Conservation (phyloP, 2,797 vertebrate species). For the Carcharodon carcharias region DNA sequence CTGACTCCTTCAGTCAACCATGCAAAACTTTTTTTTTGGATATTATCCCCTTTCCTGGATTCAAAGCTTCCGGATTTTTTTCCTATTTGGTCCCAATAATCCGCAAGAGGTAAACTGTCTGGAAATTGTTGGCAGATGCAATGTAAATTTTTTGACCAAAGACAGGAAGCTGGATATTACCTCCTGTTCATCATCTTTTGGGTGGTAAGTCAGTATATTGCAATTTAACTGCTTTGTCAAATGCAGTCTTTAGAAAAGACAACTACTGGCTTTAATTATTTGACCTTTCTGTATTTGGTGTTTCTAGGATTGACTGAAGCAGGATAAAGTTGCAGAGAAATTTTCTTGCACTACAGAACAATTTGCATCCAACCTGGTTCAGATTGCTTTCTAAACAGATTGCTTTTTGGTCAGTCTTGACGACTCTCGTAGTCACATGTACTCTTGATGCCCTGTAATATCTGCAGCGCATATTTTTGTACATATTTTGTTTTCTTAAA, state of each 20-base stretch:
- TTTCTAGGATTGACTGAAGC: not conserved
- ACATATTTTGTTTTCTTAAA: not conserved
- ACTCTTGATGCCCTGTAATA: not conserved
- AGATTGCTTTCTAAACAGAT: not conserved
- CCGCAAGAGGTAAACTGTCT: slow-evolving; percentile 12
- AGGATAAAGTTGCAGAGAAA: not conserved
- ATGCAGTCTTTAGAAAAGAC: not conserved
- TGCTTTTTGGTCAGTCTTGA: not conserved
- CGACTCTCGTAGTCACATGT: not conserved
- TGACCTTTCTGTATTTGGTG: not conserved
- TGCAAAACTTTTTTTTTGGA: not conserved
- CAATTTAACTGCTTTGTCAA: not conserved
- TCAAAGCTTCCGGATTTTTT: not conserved
- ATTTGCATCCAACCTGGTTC: not conserved
- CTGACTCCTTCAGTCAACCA: not conserved
- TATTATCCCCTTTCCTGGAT: not conserved
- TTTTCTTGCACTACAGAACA: not conserved
- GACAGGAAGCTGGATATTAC: not conserved
- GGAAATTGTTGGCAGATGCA: slow-evolving; percentile 14
- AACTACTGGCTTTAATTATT: not conserved
- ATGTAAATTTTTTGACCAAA: not conserved
- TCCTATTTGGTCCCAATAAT: not conserved
- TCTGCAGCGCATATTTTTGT: not conserved
- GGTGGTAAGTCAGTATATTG: not conserved
- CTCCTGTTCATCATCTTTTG: not conserved